Evolutionary conservation across 2,113 vertebrate species (phyloP).

Genomic region (Sylvietta virens): DNA sequence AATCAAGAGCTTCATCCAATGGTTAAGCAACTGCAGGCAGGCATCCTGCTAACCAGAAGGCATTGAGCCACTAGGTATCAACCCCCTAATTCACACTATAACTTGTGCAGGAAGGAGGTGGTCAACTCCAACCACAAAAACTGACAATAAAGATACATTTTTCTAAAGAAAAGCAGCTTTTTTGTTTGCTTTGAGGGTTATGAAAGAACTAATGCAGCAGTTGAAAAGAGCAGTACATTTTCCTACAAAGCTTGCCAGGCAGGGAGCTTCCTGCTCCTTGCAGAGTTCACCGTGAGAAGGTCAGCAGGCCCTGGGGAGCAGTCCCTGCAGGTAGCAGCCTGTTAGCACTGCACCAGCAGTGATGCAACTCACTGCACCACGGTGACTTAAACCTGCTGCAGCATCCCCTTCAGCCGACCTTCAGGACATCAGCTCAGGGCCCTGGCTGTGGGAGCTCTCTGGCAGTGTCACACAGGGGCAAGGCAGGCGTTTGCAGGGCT

Average conservation of each 20-base stretch:
- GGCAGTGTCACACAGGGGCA: not conserved
- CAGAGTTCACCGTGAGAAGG: not conserved
- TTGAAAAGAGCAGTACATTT: not conserved
- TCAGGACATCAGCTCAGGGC: not conserved
- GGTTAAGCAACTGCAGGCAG: not conserved
- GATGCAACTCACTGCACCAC: not conserved
- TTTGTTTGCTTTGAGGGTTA: not conserved
- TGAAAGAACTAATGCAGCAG: not conserved
- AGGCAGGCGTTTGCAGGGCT: not conserved
- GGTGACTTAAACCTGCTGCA: not conserved
- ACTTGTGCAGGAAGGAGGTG: not conserved
- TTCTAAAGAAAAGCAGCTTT: not conserved
- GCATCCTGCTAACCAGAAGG: not conserved
- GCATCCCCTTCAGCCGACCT: not conserved
- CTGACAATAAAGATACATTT: not conserved
- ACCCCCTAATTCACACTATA: not conserved
- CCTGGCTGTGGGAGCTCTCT: not conserved
- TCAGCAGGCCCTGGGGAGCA: not conserved
- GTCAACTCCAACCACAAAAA: not conserved
- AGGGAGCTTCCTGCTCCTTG: not conserved
- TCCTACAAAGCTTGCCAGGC: not conserved
- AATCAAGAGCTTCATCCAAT: not conserved
- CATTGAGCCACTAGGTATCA: accelerated
- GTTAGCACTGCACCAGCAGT: not conserved
- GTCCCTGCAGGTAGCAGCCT: not conserved